Conservation (phyloP, 2,888 invertebrate species). For the Rhagonycha lutea region DNA sequence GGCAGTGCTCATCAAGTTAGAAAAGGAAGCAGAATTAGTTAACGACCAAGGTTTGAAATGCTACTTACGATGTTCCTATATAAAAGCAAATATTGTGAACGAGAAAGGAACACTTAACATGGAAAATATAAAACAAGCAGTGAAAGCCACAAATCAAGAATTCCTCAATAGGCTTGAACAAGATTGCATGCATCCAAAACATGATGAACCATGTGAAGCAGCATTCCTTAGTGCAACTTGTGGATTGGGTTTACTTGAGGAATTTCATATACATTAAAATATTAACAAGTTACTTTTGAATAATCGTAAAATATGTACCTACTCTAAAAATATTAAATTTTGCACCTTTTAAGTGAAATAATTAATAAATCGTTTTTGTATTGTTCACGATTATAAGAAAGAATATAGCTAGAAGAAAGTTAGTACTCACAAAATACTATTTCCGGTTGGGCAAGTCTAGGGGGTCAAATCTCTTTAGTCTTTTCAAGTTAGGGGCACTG, state of each 20-base stretch:
- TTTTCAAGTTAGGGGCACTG: too few relatives aligned
- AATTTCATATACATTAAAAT: not conserved
- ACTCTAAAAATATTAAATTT: too few relatives aligned
- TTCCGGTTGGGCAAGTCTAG: too few relatives aligned
- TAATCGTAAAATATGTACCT: too few relatives aligned
- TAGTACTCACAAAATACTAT: too few relatives aligned
- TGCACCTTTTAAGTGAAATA: too few relatives aligned
- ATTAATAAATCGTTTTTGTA: too few relatives aligned
- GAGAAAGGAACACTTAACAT: not conserved
- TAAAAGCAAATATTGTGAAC: not conserved
- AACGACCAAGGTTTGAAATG: not conserved
- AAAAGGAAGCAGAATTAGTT: not conserved
- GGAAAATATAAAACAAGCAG: not conserved
- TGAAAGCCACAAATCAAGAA: not conserved
- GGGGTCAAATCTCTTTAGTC: too few relatives aligned
- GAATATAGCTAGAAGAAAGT: too few relatives aligned
- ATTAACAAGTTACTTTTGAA: not conserved
- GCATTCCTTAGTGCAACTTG: not conserved
- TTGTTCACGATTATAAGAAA: too few relatives aligned
- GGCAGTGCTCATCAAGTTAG: not conserved
- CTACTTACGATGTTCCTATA: not conserved
- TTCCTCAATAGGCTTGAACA: not conserved
- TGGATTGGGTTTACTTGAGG: not conserved
- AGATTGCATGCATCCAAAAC: not conserved
- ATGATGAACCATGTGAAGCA: not conserved